Percentiles rank a stretch among this genome's conserved stretches.
phyloP scores from a whole-genome alignment of 1,140 invertebrate genomes.

The Eumaeus atala region DNA sequence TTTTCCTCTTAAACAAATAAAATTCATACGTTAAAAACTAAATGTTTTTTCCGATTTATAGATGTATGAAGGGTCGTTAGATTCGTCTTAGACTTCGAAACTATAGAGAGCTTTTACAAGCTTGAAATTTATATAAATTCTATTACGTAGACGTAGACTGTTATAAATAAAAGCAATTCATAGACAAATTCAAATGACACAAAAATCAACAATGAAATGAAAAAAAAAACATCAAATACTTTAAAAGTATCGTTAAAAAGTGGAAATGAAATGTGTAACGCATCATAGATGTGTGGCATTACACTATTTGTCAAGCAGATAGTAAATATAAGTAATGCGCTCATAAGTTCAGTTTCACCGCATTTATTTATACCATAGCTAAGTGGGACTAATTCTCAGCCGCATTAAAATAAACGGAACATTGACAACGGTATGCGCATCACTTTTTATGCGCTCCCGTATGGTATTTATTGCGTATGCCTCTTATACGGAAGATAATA shows the following conservation, averaged over 20 bases:
- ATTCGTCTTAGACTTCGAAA: too few species aligned
- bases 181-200: too few species aligned
- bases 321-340: slow-evolving; percentile 36
- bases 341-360: slow-evolving; percentile 25
- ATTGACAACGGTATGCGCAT: slow-evolving; percentile 50
- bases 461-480: slow-evolving; percentile 55
- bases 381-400: slow-evolving; percentile 48
- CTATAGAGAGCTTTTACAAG: too few species aligned
- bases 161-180: too few species aligned
- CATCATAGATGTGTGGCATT: slow-evolving; percentile 2
- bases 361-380: slow-evolving; percentile 50
- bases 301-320: slow-evolving; percentile 32
- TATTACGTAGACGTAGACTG: too few species aligned
- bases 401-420: slow-evolving; percentile 38
- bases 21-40: too few species aligned
- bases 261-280: not conserved
- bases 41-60: too few species aligned
- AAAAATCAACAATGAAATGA: not conserved
- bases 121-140: too few species aligned
- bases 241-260: not conserved
- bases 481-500: slow-evolving; percentile 38
- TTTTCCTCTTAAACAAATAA: too few species aligned
- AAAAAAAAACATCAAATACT: not conserved
- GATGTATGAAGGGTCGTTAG: too few species aligned
- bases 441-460: slow-evolving; percentile 51